phyloP scores from a whole-genome alignment of 2,113 vertebrate species.

The Opisthocomus hoazin region DNA sequence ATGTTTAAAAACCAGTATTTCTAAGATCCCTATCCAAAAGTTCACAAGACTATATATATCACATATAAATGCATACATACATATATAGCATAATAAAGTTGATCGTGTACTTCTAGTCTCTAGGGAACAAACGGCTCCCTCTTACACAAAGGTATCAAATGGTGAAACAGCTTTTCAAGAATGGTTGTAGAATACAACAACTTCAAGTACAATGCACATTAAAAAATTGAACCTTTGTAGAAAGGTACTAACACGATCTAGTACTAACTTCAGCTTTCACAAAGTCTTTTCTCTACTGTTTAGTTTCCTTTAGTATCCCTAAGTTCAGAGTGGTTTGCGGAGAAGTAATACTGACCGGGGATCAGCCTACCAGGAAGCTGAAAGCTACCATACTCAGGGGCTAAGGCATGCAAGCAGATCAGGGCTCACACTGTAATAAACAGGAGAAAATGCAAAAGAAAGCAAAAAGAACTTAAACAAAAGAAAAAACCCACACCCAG shows the following conservation, averaged over 20 bases:
- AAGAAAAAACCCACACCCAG: background rate
- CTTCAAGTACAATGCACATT: background rate
- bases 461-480: background rate
- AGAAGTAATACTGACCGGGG: background rate
- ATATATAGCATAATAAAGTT: background rate
- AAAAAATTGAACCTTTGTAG: background rate
- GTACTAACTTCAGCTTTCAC: background rate
- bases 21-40: background rate
- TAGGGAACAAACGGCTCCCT: background rate
- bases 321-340: background rate
- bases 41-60: background rate
- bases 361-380: background rate
- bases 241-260: background rate
- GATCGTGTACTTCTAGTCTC: background rate
- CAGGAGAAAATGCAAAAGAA: background rate
- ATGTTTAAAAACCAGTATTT: background rate
- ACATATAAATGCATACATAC: background rate
- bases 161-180: background rate
- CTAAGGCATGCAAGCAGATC: background rate
- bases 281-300: background rate
- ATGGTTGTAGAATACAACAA: background rate
- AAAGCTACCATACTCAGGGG: background rate
- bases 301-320: background rate
- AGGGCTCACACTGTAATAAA: background rate
- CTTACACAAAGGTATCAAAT: background rate